Conservation (phyloP, 2,888 invertebrate species). For the Blastobasis adustella region DNA sequence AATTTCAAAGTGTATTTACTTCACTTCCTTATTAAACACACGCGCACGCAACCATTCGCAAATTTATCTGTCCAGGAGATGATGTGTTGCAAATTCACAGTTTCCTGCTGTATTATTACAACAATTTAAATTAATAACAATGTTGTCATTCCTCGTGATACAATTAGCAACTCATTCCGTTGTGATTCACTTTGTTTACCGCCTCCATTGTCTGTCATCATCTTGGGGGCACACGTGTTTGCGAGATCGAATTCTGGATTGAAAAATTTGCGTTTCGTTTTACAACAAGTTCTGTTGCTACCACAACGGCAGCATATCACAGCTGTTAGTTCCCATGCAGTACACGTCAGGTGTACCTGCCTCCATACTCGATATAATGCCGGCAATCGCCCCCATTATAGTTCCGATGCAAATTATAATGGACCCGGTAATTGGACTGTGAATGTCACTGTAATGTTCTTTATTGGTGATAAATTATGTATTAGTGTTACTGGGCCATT, state of each 20-base stretch:
- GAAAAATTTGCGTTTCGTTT: background rate
- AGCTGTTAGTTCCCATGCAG: conserved; percentile 35
- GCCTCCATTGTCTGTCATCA: conserved; percentile 16
- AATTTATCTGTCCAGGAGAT: background rate
- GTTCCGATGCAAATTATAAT: conserved; percentile 39
- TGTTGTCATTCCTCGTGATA: conserved; percentile 12
- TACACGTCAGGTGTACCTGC: conserved; percentile 30
- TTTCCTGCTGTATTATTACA: conserved; percentile 1
- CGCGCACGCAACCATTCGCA: background rate
- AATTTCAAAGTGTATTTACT: background rate
- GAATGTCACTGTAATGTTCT: no score
- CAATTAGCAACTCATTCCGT: conserved; percentile 10
- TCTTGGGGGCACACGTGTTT: background rate
- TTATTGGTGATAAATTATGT: no score
- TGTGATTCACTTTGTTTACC: conserved; percentile 22
- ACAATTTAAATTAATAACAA: conserved; percentile 9
- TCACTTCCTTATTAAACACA: conserved; percentile 2
- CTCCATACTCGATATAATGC: conserved; percentile 30
- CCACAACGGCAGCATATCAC: conserved; percentile 19
- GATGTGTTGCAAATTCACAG: conserved; percentile 1
- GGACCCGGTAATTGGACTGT: background rate
- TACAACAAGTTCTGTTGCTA: conserved; percentile 14
- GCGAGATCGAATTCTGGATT: no score
- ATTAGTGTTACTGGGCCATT: no score
- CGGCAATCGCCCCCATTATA: conserved; percentile 34